Percentiles rank a stretch among this genome's conserved stretches.
Conservation (phyloP, 2,888 invertebrate genomes). For the Eledone cirrhosa region DNA sequence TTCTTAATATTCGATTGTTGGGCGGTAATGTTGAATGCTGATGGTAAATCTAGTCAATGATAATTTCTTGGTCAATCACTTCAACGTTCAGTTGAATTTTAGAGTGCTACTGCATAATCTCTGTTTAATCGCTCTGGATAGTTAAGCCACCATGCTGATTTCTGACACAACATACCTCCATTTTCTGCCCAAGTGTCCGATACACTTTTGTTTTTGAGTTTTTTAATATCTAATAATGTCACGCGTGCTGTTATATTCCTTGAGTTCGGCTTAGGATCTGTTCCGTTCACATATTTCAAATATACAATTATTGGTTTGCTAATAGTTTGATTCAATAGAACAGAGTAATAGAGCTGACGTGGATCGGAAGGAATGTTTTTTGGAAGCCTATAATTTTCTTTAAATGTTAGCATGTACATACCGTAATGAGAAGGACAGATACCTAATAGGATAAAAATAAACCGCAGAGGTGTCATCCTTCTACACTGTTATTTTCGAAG, state of each 20-base stretch:
- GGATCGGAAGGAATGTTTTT: neutral
- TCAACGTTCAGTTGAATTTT: neutral
- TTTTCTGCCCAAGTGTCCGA: neutral
- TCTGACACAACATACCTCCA: constrained; percentile 2
- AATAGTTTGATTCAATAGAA: constrained; percentile 1
- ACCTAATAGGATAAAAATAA: too few species aligned
- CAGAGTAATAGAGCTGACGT: neutral
- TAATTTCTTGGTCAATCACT: neutral
- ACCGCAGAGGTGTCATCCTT: too few species aligned
- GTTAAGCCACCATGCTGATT: neutral
- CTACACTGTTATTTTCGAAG: too few species aligned
- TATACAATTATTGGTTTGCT: neutral
- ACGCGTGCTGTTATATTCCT: neutral
- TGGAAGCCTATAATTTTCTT: neutral
- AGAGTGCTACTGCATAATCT: neutral
- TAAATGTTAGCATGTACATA: neutral
- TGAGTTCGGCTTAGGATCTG: neutral
- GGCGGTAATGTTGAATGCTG: neutral
- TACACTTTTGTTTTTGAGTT: too few species aligned
- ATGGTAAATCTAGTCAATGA: neutral
- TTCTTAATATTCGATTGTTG: neutral
- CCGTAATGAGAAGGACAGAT: too few species aligned
- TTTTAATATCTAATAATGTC: too few species aligned
- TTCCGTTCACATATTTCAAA: neutral
- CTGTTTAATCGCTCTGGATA: neutral